Base-by-base conservation (phyloP, 2,888 invertebrate genomes). In the Agrotis puta region DNA sequence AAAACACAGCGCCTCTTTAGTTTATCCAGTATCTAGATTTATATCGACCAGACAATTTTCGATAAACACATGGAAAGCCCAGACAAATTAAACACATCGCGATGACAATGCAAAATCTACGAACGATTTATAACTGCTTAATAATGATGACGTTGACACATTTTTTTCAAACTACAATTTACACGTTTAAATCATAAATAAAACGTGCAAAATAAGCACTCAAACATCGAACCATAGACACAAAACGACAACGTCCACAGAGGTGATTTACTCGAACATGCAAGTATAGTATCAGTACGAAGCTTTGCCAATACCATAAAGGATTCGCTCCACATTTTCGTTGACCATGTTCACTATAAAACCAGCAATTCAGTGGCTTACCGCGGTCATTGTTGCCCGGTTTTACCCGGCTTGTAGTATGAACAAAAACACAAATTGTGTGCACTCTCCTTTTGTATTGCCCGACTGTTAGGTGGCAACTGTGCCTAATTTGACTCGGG, bases 341-440 rank as follows among this genome's bases (percentile, higher is more conserved):
- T 75, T 81, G 85, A 78, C 83, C 85, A 78, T 77, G 70, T 74
- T 74, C 75, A 70, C 79, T 77, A 82, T 84, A 74, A 84, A 84
- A 84, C 78, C 74, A 81, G 81, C 84, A 74, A 84, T 86, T 69
- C 73, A 74, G 75, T 74, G 84, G 86, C 77, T 84, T 79, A 82
- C 77, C 74, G 59, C 74, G 62, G 66, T 68, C 78, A 81, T 77
- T 79, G 86, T 79, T 74, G 67, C 74, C 61, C 64, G 50, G 68
- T 70, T 47, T 66, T 74, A 65, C 74, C 61, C 64, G 50, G 68
- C 73, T 47, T 66, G 77, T 63, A 76, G 58, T 62, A 67, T 72
- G 71, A 79, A 82, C 81, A 86, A 83, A 85, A 83, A 84, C 85
- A 79, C 81, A 74, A 74, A 73, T 81, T 75, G 65, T 59, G 67